A percentile compares a stretch with the other conserved stretches of the same genome.
Evolutionary conservation across 2,113 vertebrate genomes (phyloP).

Genomic region (Rhabdomys dilectus): DNA sequence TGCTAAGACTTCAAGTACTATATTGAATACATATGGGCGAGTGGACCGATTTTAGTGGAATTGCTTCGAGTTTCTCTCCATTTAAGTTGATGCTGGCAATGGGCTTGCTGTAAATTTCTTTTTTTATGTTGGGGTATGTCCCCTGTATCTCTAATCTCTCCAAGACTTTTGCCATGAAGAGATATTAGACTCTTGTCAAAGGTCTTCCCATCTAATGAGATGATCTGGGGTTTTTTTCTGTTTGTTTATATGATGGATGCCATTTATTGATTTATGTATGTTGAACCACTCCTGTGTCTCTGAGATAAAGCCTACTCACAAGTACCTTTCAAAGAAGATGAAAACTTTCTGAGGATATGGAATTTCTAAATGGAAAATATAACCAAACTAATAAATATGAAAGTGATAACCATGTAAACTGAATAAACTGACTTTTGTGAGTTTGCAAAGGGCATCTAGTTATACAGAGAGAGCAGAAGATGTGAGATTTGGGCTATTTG

Average conservation of each 20-base stretch:
- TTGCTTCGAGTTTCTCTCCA: neutral
- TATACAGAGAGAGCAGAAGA: neutral
- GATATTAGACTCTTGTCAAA: neutral
- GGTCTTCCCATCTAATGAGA: neutral
- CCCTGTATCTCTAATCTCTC: neutral
- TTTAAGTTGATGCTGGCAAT: neutral
- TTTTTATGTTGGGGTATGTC: neutral
- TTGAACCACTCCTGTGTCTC: neutral
- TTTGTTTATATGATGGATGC: neutral
- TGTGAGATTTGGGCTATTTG: neutral
- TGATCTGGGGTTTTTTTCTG: neutral
- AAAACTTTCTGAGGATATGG: neutral
- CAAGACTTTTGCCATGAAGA: neutral
- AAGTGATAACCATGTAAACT: neutral
- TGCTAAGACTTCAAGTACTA: neutral
- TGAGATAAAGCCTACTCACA: neutral
- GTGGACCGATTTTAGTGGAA: neutral
- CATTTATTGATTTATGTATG: neutral
- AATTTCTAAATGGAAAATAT: constrained; percentile 3
- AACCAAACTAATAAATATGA: neutral
- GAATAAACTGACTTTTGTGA: neutral
- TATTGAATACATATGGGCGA: neutral
- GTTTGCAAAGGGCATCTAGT: neutral
- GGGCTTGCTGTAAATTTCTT: neutral
- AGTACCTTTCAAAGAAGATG: neutral